These are phyloP conservation scores for Lucinisca nassula DNA, from an alignment of 2,888 invertebrate species.

Conservation along the genomic window DNA sequence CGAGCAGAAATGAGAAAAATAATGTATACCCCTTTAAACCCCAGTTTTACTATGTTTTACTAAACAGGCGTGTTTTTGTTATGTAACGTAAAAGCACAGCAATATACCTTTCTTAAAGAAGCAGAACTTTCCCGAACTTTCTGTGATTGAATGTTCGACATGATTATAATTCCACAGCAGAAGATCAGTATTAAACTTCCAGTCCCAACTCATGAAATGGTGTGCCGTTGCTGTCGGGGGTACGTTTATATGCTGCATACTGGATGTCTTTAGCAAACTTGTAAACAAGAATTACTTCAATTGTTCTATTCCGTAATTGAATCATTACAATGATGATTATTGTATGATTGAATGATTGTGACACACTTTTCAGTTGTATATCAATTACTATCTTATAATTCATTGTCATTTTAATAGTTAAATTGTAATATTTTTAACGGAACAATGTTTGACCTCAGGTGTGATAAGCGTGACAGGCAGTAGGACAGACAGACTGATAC, in stretches of 20 bases:
- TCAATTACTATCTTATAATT: background rate
- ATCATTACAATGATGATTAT: background rate
- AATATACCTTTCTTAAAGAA: background rate
- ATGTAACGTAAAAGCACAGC: too few relatives aligned
- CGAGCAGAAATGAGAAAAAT: too few relatives aligned
- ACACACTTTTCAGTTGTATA: background rate
- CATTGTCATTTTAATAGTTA: background rate
- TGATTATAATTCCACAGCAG: background rate
- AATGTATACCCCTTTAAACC: too few relatives aligned
- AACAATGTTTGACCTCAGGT: constrained; percentile 11
- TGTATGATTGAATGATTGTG: background rate
- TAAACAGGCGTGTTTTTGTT: too few relatives aligned
- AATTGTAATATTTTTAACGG: background rate
- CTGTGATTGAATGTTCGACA: background rate
- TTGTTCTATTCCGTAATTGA: background rate
- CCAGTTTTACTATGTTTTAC: too few relatives aligned
- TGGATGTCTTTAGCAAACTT: too few relatives aligned
- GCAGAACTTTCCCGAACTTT: background rate
- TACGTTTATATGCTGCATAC: too few relatives aligned
- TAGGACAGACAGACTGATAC: background rate
- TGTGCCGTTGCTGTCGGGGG: too few relatives aligned
- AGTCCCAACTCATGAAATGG: too few relatives aligned
- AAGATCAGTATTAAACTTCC: too few relatives aligned
- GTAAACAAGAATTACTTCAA: too few relatives aligned
- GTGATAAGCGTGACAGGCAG: background rate